Evolutionary conservation across 2,113 vertebrate genomes (phyloP).

Genomic region (Mastomys coucha): DNA sequence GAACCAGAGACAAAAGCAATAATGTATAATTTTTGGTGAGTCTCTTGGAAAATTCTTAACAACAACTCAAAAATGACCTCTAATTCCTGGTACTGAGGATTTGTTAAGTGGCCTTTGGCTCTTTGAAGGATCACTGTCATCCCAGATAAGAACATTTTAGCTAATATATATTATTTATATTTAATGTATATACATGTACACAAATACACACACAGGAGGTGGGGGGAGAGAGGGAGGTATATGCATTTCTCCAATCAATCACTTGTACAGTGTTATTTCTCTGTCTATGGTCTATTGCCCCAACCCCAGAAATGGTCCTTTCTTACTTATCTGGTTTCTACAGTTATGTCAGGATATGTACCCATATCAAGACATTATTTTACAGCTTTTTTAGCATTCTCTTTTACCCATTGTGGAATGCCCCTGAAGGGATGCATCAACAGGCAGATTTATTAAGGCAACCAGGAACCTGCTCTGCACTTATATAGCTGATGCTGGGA

Average conservation of each 20-base stretch:
- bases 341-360: background rate
- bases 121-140: background rate
- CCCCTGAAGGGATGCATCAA: slow-evolving; percentile 52
- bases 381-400: slow-evolving; percentile 36
- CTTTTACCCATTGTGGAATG: slow-evolving; percentile 43
- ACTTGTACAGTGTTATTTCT: background rate
- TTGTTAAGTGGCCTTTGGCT: background rate
- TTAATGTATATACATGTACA: no score
- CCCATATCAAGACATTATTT: background rate
- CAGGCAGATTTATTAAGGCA: slow-evolving; percentile 53
- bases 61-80: background rate
- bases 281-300: no score
- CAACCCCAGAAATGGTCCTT: background rate
- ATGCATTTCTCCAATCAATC: no score
- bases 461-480: slow-evolving; percentile 39
- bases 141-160: background rate
- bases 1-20: background rate
- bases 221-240: no score
- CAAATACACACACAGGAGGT: no score
- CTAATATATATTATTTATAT: background rate
- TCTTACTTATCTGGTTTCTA: background rate
- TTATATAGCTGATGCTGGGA: slow-evolving; percentile 53
- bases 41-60: background rate
- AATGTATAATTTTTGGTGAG: background rate
- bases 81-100: background rate